phyloP scores from a whole-genome alignment of 2,113 vertebrate species.

The Mugil cephalus region DNA sequence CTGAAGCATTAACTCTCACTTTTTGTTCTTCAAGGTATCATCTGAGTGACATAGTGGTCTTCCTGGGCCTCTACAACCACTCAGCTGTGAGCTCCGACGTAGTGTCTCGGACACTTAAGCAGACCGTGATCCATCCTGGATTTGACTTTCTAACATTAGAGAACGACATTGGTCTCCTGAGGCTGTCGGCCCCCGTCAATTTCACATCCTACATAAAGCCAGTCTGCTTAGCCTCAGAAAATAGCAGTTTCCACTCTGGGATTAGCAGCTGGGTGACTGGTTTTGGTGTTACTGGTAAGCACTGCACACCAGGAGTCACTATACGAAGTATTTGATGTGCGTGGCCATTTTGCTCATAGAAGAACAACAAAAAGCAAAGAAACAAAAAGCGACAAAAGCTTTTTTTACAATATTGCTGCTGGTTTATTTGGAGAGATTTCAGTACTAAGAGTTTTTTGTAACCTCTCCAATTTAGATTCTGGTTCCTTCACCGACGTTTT shows the following conservation, averaged over 20 bases:
- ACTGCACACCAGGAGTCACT: too few species aligned
- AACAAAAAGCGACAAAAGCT: too few species aligned
- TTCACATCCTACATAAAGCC: slow-evolving; percentile 67
- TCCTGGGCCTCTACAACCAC: slow-evolving; percentile 44
- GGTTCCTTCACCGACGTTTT: not conserved
- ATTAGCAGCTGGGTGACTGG: slow-evolving; percentile 72
- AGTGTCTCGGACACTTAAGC: rapidly evolving
- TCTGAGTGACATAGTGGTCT: rapidly evolving
- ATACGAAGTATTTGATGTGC: too few species aligned
- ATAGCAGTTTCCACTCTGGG: slow-evolving; percentile 50
- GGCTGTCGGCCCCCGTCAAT: slow-evolving; percentile 48
- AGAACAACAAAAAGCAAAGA: too few species aligned
- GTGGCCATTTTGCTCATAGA: too few species aligned
- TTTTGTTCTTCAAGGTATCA: not conserved
- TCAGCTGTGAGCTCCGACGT: not conserved
- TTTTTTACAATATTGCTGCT: not conserved
- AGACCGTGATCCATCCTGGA: slow-evolving; percentile 46
- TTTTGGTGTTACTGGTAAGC: not conserved
- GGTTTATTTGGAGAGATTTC: not conserved
- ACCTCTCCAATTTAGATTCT: not conserved
- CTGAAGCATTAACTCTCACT: not conserved
- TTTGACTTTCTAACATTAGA: slow-evolving; percentile 43
- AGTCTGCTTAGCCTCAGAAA: slow-evolving; percentile 79
- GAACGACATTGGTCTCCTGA: slow-evolving; percentile 85
- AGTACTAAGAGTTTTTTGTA: not conserved